Conservation (phyloP, 2,113 vertebrate species). For the Crotalus tigris region DNA sequence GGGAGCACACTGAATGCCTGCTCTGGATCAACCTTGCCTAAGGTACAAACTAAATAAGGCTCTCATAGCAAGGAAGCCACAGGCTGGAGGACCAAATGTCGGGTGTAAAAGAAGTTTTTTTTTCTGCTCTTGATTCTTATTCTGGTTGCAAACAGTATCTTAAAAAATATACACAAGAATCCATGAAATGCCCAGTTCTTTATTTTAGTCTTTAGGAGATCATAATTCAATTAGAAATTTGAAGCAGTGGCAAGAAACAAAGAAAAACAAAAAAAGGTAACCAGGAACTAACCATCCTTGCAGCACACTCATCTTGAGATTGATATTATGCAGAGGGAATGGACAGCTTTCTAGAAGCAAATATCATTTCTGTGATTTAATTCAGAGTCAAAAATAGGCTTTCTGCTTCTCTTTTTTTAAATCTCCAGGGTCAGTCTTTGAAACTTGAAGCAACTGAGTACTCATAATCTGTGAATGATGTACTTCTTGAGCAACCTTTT, state of each 20-base stretch:
- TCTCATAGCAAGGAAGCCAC: background rate
- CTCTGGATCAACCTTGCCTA: background rate
- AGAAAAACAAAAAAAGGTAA: background rate
- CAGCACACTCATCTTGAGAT: background rate
- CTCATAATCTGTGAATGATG: conserved; percentile 42
- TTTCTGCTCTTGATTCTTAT: background rate
- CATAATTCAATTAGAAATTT: background rate
- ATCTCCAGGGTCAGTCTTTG: conserved; percentile 23
- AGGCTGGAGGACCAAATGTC: background rate
- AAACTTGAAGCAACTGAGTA: conserved; percentile 26
- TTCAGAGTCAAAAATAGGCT: conserved; percentile 26
- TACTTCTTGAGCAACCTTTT: conserved; percentile 51
- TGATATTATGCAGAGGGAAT: background rate
- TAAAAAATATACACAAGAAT: background rate
- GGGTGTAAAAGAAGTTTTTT: background rate
- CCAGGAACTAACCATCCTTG: no score
- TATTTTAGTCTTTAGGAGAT: background rate
- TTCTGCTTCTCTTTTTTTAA: background rate
- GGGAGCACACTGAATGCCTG: background rate
- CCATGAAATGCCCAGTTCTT: background rate
- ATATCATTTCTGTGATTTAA: conserved; percentile 2
- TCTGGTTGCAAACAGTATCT: background rate
- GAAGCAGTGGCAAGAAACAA: background rate
- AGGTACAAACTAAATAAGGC: background rate
- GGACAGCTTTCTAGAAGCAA: conserved; percentile 26